Evolutionary conservation across 2,113 vertebrate species (phyloP).

Genomic region (Ramphastos sulfuratus): DNA sequence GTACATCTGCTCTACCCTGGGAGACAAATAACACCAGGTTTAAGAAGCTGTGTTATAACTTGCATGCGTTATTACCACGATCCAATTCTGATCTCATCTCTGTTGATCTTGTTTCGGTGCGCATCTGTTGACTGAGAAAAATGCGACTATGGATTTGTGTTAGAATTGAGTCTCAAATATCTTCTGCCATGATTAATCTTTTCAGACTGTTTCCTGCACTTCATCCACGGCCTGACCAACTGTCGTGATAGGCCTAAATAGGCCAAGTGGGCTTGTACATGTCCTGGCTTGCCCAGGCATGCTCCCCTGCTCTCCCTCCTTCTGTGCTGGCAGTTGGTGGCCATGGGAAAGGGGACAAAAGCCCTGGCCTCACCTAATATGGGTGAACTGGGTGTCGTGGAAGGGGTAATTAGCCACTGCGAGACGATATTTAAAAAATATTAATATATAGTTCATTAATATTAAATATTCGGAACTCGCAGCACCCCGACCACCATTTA

Average conservation of each 20-base stretch:
- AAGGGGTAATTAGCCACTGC: too few relatives aligned
- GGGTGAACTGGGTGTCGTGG: too few relatives aligned
- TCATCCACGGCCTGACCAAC: background rate
- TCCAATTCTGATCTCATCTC: background rate
- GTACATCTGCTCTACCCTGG: slow-evolving; percentile 8
- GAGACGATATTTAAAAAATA: too few relatives aligned
- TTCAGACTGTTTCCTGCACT: background rate
- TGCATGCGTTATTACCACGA: background rate
- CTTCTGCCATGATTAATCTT: slow-evolving; percentile 10
- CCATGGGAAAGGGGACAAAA: too few relatives aligned
- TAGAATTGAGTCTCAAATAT: background rate
- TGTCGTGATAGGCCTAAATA: background rate
- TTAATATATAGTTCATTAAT: too few relatives aligned
- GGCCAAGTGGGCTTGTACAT: too few relatives aligned
- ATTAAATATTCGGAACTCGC: too few relatives aligned
- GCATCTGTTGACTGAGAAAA: background rate
- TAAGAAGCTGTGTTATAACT: slow-evolving; percentile 12
- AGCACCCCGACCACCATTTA: too few relatives aligned
- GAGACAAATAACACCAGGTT: slow-evolving; percentile 8
- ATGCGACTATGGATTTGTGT: background rate
- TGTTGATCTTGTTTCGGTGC: background rate
- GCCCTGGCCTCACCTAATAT: too few relatives aligned
- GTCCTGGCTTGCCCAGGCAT: too few relatives aligned
- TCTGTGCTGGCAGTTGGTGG: too few relatives aligned
- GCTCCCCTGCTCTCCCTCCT: too few relatives aligned